These are phyloP conservation scores for Spodoptera littoralis DNA, from an alignment of 2,888 invertebrate genomes.

Conservation along the genomic window DNA sequence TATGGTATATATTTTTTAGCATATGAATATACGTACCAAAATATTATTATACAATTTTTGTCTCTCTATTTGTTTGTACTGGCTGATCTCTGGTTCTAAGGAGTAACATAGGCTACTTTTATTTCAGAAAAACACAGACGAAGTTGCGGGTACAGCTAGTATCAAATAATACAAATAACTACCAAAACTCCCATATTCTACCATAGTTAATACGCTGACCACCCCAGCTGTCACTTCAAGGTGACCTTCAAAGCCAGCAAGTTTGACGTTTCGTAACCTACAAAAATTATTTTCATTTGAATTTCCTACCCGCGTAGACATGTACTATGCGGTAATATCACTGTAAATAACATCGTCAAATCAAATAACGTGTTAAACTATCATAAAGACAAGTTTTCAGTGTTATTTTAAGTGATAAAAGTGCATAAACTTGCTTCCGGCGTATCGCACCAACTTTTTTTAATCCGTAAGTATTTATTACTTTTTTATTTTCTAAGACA, in stretches of 20 bases:
- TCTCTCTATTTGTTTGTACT: too few species aligned
- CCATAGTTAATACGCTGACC: slow-evolving; percentile 22
- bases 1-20: too few species aligned
- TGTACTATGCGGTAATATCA: slow-evolving; percentile 68
- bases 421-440: slow-evolving; percentile 53
- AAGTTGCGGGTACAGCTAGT: too few species aligned
- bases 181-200: background rate
- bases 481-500: slow-evolving; percentile 60
- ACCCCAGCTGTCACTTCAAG: slow-evolving; percentile 77
- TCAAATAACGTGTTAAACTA: slow-evolving; percentile 63
- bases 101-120: too few species aligned
- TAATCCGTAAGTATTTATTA: slow-evolving; percentile 70
- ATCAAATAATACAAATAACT: too few species aligned
- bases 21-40: too few species aligned
- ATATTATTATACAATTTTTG: too few species aligned
- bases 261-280: slow-evolving; percentile 81
- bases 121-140: too few species aligned
- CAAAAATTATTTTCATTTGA: slow-evolving; percentile 78
- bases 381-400: slow-evolving; percentile 67
- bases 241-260: slow-evolving; percentile 80
- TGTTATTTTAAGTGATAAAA: slow-evolving; percentile 77
- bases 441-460: slow-evolving; percentile 53
- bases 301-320: slow-evolving; percentile 84
- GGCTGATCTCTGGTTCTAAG: too few species aligned
- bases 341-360: slow-evolving; percentile 69